These are phyloP conservation scores for Amphilophus citrinellus DNA, from an alignment of 2,113 vertebrate species.

Conservation along the genomic window DNA sequence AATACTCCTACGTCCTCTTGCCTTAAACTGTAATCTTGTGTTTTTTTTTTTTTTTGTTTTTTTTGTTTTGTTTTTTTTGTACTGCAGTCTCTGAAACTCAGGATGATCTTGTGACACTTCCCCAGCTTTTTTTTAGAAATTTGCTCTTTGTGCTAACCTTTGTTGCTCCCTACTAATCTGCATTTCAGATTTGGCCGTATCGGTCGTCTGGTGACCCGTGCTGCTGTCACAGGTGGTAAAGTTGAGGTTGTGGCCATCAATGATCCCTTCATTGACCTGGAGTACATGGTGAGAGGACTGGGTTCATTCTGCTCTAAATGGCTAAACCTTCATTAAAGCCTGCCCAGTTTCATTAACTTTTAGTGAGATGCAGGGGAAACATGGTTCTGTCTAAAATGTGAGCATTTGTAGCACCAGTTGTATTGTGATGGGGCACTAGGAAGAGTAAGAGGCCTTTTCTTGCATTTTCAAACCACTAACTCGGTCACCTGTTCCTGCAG, in stretches of 20 bases:
- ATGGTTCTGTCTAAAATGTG: not conserved
- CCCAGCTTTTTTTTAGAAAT: fast-evolving
- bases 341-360: not conserved
- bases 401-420: not conserved
- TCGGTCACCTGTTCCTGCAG: conserved; percentile 63
- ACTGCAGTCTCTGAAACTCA: no score
- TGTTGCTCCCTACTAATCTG: not conserved
- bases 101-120: fast-evolving
- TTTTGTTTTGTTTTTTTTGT: no score
- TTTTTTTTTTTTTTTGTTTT: no score
- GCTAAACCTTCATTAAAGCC: not conserved
- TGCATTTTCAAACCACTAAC: not conserved
- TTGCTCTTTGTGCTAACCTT: no score
- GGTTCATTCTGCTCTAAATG: not conserved
- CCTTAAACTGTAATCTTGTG: no score
- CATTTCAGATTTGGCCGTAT: conserved; percentile 93
- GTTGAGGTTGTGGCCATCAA: conserved; percentile 94
- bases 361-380: not conserved
- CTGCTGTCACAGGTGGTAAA: conserved; percentile 80
- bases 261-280: conserved; percentile 97
- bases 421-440: fast-evolving
- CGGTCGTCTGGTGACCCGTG: conserved; percentile 94
- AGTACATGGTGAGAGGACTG: conserved; percentile 89
- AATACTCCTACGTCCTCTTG: no score
- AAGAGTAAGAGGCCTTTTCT: no score